Percentiles rank a stretch among this genome's conserved stretches.
These are phyloP conservation scores for Brachymystax lenok DNA, from an alignment of 2,797 vertebrate species.

Conservation along the genomic window DNA sequence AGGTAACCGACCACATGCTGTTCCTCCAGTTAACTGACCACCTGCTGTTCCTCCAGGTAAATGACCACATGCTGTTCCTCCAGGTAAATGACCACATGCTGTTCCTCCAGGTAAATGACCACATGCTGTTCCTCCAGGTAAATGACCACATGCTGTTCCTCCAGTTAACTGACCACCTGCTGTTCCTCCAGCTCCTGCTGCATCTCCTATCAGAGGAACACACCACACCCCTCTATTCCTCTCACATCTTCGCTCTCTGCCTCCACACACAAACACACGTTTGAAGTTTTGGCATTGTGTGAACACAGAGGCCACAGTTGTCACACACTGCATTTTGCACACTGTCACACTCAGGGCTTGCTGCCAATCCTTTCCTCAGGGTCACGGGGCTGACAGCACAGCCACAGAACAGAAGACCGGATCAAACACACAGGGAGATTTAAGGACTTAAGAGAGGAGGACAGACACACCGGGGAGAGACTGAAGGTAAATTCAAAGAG, in stretches of 20 bases:
- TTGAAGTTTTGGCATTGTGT: neutral
- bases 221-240: neutral
- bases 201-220: neutral
- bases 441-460: neutral
- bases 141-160: no score
- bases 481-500: neutral
- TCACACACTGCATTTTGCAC: no score
- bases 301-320: neutral
- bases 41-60: no score
- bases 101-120: no score
- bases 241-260: neutral
- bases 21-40: no score
- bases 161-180: no score
- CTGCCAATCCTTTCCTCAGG: no score
- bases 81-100: no score
- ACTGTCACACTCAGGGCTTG: neutral
- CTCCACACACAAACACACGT: neutral
- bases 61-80: no score
- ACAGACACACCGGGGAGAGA: neutral
- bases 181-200: neutral
- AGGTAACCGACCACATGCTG: no score
- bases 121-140: no score
- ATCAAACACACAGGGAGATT: neutral
- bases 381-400: neutral
- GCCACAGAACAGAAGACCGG: neutral